Conservation (phyloP, 1,140 invertebrate genomes). For the Ceratina australensis region DNA sequence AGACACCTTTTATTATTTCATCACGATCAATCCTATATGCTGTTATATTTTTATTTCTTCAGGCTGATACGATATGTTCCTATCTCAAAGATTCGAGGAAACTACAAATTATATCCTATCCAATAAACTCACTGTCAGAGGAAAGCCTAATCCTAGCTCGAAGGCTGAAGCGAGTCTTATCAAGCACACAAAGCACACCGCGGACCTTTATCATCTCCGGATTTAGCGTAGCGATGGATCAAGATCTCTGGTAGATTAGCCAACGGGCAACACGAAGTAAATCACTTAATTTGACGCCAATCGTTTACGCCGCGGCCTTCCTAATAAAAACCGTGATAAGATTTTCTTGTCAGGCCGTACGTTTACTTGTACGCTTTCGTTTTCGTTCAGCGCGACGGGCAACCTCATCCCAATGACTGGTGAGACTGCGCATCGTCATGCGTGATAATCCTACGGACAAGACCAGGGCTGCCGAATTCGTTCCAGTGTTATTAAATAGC, state of each 20-base stretch:
- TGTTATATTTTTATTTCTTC: too few species aligned
- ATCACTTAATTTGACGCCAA: slow-evolving; percentile 54
- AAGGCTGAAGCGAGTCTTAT: not conserved
- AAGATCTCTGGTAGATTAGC: slow-evolving; percentile 43
- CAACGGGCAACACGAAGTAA: slow-evolving; percentile 46
- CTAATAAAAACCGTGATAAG: slow-evolving; percentile 60
- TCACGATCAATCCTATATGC: too few species aligned
- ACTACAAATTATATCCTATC: not conserved
- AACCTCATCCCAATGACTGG: slow-evolving; percentile 32
- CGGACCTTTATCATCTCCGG: not conserved
- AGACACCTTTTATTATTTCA: too few species aligned
- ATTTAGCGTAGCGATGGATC: slow-evolving; percentile 12
- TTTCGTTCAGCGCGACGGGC: slow-evolving; percentile 24
- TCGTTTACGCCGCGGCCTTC: slow-evolving; percentile 5
- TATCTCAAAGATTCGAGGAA: not conserved
- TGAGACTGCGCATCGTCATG: slow-evolving; percentile 75
- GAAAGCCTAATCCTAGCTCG: not conserved
- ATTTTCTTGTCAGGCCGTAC: slow-evolving; percentile 59
- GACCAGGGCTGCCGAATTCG: slow-evolving; percentile 49
- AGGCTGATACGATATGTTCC: too few species aligned
- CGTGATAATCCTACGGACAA: slow-evolving; percentile 63
- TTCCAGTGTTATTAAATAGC: slow-evolving; percentile 57
- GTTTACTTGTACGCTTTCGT: slow-evolving; percentile 53
- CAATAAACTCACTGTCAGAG: not conserved
- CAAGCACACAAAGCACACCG: slow-evolving; percentile 13